phyloP scores from a whole-genome alignment of 2,888 invertebrate genomes.

The Archaeoteleia sp. region DNA sequence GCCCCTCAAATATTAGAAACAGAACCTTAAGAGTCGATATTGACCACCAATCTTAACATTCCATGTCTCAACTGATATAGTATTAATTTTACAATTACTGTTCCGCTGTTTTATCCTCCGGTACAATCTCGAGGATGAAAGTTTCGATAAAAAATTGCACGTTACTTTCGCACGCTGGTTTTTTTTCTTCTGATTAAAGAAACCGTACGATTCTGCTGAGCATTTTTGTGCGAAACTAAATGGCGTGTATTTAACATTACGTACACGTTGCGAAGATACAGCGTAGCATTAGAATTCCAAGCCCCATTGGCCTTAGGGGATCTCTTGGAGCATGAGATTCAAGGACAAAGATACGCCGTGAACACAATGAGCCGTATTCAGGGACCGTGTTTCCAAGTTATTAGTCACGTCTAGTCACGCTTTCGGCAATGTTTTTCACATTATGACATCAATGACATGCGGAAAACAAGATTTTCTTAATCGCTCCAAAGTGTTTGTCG shows the following conservation, averaged over 20 bases:
- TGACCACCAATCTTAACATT: no score
- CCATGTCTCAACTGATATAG: no score
- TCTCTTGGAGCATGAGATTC: constrained; percentile 42
- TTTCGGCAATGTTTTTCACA: constrained; percentile 38
- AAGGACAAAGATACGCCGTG: constrained; percentile 43
- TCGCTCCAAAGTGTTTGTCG: no score
- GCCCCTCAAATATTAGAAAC: no score
- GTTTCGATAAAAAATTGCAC: neutral
- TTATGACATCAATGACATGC: constrained; percentile 21
- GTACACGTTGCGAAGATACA: constrained; percentile 32
- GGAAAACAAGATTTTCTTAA: constrained; percentile 22
- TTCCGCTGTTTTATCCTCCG: no score
- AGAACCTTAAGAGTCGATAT: no score
- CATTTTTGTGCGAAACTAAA: constrained; percentile 14
- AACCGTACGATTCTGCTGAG: neutral
- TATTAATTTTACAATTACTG: no score
- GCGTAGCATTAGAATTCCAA: constrained; percentile 45
- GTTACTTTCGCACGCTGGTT: neutral
- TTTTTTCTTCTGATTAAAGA: constrained; percentile 2
- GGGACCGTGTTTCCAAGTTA: constrained; percentile 36
- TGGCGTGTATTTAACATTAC: constrained; percentile 24
- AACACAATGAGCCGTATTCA: constrained; percentile 48
- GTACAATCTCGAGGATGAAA: no score
- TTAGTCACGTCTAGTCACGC: constrained; percentile 47
- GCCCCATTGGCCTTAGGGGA: constrained; percentile 51